Conservation (phyloP, 2,888 invertebrate species). For the Trachelus iudaicus region DNA sequence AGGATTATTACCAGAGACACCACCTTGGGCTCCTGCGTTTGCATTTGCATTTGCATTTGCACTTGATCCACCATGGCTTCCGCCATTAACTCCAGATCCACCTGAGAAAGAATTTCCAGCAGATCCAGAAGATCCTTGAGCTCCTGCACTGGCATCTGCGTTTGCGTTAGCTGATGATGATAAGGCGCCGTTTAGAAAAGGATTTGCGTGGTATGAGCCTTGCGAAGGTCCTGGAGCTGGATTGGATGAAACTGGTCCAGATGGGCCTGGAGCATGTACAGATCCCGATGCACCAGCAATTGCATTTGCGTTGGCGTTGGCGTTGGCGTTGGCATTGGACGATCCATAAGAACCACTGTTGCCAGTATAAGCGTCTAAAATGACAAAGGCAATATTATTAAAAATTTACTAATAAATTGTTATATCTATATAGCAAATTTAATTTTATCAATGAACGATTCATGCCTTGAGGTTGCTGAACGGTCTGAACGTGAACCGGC, state of each 20-base stretch:
- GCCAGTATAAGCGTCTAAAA: neutral
- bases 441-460: neutral
- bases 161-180: constrained; percentile 12
- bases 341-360: constrained; percentile 3
- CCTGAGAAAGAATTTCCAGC: constrained; percentile 2
- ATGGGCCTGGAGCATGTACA: neutral
- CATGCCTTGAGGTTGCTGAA: neutral
- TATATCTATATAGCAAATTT: neutral
- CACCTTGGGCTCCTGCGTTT: constrained; percentile 6
- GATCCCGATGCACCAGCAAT: constrained; percentile 15
- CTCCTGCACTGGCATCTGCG: constrained; percentile 21
- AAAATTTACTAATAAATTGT: neutral
- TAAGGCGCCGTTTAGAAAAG: constrained; percentile 27
- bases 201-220: constrained; percentile 28
- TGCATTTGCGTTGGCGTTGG: constrained; percentile 25
- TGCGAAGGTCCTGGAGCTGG: constrained; percentile 12
- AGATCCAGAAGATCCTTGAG: constrained; percentile 8
- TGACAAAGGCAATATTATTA: neutral
- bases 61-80: constrained; percentile 3
- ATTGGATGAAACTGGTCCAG: constrained; percentile 7
- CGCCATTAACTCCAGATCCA: constrained; percentile 1
- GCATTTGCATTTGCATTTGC: constrained; percentile 25
- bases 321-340: constrained; percentile 13
- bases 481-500: neutral
- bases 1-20: constrained; percentile 3